phyloP scores from a whole-genome alignment of 2,113 vertebrate genomes.

The Cichladusa arquata region DNA sequence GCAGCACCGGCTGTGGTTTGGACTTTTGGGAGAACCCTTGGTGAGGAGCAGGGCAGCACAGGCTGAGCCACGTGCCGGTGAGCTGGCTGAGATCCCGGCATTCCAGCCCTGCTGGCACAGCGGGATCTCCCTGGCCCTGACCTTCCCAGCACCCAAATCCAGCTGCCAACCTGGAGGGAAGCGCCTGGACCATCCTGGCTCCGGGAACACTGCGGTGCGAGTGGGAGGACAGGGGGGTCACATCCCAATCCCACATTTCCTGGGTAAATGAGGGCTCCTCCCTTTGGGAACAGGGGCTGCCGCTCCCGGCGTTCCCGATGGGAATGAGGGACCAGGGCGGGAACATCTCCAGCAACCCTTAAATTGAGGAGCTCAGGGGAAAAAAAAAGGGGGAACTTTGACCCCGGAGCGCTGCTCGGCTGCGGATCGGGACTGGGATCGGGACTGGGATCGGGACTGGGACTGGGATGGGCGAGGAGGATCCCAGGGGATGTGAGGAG shows the following conservation, averaged over 20 bases:
- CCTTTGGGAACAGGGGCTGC: too few species aligned
- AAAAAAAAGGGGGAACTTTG: too few species aligned
- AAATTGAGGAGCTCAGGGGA: not conserved
- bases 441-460: too few species aligned
- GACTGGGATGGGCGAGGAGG: not conserved
- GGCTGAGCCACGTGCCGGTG: not conserved
- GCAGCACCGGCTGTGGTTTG: not conserved
- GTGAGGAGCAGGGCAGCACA: not conserved
- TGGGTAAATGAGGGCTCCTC: not conserved
- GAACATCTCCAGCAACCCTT: not conserved
- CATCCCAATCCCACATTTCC: not conserved
- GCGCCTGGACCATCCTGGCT: not conserved
- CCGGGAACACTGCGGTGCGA: too few species aligned
- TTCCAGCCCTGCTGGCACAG: not conserved
- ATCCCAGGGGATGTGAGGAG: not conserved
- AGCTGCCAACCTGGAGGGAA: not conserved
- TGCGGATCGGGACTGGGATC: too few species aligned
- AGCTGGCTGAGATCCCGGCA: not conserved
- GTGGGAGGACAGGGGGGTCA: not conserved
- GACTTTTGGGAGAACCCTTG: not conserved
- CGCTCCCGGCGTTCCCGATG: too few species aligned
- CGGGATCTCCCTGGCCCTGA: not conserved
- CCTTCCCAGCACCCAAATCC: not conserved
- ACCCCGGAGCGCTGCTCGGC: accelerated
- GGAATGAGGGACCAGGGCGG: not conserved